A percentile compares a stretch with the other conserved stretches of the same genome.
Evolutionary conservation across 2,888 invertebrate species (phyloP).

Genomic region (Apamea crenata): DNA sequence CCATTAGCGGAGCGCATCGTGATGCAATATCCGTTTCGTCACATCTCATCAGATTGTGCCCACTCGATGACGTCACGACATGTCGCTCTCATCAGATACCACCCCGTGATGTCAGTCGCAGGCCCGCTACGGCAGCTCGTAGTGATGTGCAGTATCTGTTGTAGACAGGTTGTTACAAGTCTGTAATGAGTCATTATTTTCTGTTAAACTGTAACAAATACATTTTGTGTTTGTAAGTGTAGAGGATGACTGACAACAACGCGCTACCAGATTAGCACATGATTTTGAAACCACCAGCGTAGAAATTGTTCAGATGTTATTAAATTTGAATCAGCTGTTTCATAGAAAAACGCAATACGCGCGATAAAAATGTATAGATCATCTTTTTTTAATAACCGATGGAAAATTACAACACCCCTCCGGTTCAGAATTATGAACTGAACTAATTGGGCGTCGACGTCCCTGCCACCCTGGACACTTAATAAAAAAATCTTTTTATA

Average conservation of each 20-base stretch:
- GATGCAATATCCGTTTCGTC: constrained; percentile 71
- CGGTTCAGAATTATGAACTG: too few relatives aligned
- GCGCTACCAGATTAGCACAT: neutral
- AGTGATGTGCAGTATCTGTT: neutral
- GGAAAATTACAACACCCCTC: too few relatives aligned
- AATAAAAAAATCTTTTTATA: neutral
- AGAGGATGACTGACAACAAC: neutral
- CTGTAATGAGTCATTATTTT: neutral
- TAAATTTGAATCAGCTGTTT: too few relatives aligned
- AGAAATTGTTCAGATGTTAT: neutral
- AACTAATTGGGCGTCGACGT: too few relatives aligned
- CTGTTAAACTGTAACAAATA: neutral
- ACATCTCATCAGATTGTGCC: constrained; percentile 71
- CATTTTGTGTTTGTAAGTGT: neutral
- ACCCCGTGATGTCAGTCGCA: constrained; percentile 49
- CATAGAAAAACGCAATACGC: too few relatives aligned
- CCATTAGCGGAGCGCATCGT: constrained; percentile 42
- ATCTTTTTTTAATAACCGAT: too few relatives aligned
- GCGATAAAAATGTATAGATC: too few relatives aligned
- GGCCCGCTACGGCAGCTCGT: constrained; percentile 2
- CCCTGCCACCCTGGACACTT: too few relatives aligned
- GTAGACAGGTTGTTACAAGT: neutral
- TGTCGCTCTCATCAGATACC: constrained; percentile 35
- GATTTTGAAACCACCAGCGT: neutral
- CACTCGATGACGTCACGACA: constrained; percentile 30